phyloP scores from a whole-genome alignment of 2,113 vertebrate genomes.

The Cercocebus atys region DNA sequence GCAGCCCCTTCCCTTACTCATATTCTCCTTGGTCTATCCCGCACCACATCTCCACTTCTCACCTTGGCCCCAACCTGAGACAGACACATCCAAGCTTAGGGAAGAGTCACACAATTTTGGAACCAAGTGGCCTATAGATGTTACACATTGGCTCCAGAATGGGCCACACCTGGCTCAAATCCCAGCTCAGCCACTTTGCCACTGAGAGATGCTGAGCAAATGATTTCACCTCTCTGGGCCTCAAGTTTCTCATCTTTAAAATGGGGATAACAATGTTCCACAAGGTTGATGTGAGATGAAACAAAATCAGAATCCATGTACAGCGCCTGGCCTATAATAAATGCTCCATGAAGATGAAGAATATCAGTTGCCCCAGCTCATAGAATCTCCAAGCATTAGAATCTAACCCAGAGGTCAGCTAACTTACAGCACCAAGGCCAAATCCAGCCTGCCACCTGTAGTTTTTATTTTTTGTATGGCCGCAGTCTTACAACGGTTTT shows the following conservation, averaged over 20 bases:
- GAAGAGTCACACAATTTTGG: not conserved
- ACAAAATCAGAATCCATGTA: not conserved
- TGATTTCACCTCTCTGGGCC: not conserved
- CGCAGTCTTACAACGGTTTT: not conserved
- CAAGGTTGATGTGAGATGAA: not conserved
- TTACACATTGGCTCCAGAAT: not conserved
- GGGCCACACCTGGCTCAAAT: not conserved
- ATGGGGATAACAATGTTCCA: not conserved
- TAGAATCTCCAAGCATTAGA: not conserved
- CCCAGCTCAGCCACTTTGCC: not conserved
- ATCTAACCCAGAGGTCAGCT: not conserved
- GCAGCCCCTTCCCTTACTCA: not conserved
- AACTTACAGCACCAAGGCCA: not conserved
- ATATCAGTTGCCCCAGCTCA: rapidly evolving
- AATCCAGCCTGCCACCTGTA: not conserved
- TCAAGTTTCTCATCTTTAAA: not conserved
- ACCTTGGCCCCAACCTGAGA: not conserved
- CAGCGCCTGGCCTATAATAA: not conserved
- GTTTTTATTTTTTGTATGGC: too few species aligned
- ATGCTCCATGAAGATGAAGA: not conserved
- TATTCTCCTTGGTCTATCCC: rapidly evolving
- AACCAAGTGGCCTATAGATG: not conserved
- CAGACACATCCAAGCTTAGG: not conserved
- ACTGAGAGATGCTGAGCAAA: not conserved
- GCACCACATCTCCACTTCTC: rapidly evolving